phyloP scores from a whole-genome alignment of 2,113 vertebrate genomes.

The Mionectes macconnelli region DNA sequence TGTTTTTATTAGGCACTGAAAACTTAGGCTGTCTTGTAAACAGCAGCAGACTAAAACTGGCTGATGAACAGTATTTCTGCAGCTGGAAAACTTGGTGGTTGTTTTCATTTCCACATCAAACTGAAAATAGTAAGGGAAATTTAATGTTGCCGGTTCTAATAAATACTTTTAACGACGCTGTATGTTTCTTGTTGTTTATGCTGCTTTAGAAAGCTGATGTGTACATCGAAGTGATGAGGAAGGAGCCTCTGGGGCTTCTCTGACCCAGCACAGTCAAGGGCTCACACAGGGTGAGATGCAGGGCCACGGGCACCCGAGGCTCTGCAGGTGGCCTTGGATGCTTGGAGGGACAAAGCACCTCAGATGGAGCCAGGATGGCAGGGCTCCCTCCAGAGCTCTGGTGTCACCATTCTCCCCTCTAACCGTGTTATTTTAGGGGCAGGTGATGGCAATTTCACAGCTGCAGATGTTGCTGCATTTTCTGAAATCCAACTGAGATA shows the following conservation, averaged over 20 bases:
- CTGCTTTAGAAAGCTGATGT: background rate
- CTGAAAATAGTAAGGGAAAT: background rate
- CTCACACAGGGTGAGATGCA: background rate
- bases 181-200: background rate
- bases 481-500: background rate
- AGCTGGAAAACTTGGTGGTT: background rate
- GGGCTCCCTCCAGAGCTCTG: background rate
- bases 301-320: accelerated
- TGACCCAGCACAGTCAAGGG: accelerated
- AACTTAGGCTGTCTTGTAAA: constrained; percentile 27
- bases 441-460: background rate
- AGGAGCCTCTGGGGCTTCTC: accelerated
- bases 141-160: background rate
- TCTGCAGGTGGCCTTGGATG: background rate
- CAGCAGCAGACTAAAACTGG: background rate
- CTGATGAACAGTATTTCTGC: background rate
- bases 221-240: accelerated
- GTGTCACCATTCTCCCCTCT: background rate
- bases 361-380: background rate
- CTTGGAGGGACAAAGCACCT: background rate
- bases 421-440: background rate
- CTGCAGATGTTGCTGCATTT: background rate
- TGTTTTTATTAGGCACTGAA: constrained; percentile 48
- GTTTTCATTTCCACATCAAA: background rate
- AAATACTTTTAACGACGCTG: background rate